Evolutionary conservation across 2,888 invertebrate species (phyloP), one percentile per base, ranked within the genome.

Genomic region (Ophraella communa): DNA sequence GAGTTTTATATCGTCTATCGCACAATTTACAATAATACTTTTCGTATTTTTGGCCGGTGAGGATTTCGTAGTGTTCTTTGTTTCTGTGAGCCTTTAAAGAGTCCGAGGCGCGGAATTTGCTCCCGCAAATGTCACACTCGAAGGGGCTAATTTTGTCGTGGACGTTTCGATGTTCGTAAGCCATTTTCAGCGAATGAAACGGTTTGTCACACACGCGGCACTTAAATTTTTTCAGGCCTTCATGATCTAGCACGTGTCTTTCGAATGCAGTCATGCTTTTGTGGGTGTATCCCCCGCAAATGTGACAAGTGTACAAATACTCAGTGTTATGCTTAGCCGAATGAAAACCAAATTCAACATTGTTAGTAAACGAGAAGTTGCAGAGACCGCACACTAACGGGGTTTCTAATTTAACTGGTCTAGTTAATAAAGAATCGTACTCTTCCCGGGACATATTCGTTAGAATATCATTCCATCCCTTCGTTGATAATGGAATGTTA

Each of bases 381-480:
- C 88, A 88, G 60, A 83, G 80, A n/a, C 84, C 83, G 65, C 87
- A 87, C 83, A 83, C 71, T 17, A 73, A 42, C 30, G 82, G 79
- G 66, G 83, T 39, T 21, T 55, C 49, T 4, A 49, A n/a, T 49
- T 45, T 7, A 14, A 54, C 44, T 27, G 51, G 33, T 39, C 42
- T 39, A 14, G 59, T 17, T 5, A 35, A 18, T 3, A n/a, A 18
- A 8, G 18, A 23, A 21, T 47, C 47, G 23, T 47, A 47, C 11
- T 47, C 47, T 21, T 47, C 23, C 11, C 10, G 47, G 4, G 45
- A 7, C 1, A 45, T 45, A 20, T 45, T 45, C 2, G 8, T 3
- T 1, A 20, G 45, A 7, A 45, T 45, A 2, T n/a, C 42, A 10
- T 11, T 18, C 17, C 21, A 20, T 21, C 20, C 11, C 39, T 39